phyloP scores from a whole-genome alignment of 2,888 invertebrate genomes.

The Endotricha flammealis region DNA sequence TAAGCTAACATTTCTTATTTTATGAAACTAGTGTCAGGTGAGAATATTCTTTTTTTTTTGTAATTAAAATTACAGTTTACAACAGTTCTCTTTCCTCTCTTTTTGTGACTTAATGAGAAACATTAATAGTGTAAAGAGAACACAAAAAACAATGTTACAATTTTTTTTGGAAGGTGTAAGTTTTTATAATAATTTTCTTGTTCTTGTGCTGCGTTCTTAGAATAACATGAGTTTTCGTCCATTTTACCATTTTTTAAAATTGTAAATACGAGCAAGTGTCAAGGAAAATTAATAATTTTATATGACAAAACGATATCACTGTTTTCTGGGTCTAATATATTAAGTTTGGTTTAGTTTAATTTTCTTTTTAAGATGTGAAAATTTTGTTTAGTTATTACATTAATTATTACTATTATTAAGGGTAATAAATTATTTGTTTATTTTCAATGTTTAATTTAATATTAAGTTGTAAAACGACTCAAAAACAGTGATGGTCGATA shows the following conservation, averaged over 20 bases:
- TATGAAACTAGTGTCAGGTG: too few relatives aligned
- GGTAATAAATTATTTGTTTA: background rate
- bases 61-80: too few relatives aligned
- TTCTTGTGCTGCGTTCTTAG: conserved; percentile 61
- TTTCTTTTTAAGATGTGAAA: conserved; percentile 9
- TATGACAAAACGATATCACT: conserved; percentile 35
- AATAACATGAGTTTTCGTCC: conserved; percentile 38
- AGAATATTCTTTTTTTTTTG: too few relatives aligned
- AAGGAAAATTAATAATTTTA: conserved; percentile 43
- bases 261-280: conserved; percentile 77
- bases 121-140: too few relatives aligned
- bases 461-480: conserved; percentile 15
- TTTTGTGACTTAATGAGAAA: too few relatives aligned
- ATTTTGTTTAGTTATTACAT: too few relatives aligned
- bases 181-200: conserved; percentile 39
- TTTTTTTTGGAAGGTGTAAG: conserved; percentile 42
- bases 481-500: conserved; percentile 40
- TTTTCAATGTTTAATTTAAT: background rate
- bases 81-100: too few relatives aligned
- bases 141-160: conserved; percentile 36
- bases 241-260: conserved; percentile 41
- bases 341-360: conserved; percentile 9
- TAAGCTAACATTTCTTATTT: too few relatives aligned
- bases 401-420: too few relatives aligned
- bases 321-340: conserved; percentile 43